phyloP scores from a whole-genome alignment of 2,113 vertebrate species.

The Chitala chitala region DNA sequence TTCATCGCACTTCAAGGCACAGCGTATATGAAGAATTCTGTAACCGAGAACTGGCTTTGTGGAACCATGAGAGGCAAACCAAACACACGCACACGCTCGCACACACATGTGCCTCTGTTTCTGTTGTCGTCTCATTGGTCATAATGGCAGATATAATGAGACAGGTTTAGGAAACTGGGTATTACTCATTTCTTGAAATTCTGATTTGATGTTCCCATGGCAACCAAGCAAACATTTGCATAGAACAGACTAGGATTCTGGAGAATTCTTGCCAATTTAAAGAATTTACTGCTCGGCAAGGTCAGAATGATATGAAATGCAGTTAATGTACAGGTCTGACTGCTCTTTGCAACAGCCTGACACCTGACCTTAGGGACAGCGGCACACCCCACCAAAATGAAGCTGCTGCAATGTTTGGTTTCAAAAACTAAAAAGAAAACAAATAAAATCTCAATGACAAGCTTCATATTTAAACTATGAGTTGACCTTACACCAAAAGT shows the following conservation, averaged over 20 bases:
- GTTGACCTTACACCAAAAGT: too few relatives aligned
- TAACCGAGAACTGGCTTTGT: background rate
- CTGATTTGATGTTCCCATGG: slow-evolving; percentile 11
- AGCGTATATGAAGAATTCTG: background rate
- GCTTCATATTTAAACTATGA: too few relatives aligned
- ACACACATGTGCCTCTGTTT: background rate
- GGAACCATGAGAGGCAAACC: background rate
- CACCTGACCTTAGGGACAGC: too few relatives aligned
- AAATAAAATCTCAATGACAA: too few relatives aligned
- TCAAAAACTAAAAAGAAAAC: too few relatives aligned
- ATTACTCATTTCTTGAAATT: background rate
- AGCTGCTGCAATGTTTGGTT: too few relatives aligned
- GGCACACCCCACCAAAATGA: too few relatives aligned
- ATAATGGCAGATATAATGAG: slow-evolving; percentile 16
- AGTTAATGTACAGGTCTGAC: too few relatives aligned
- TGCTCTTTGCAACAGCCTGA: too few relatives aligned
- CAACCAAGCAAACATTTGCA: slow-evolving; percentile 2
- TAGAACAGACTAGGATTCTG: background rate
- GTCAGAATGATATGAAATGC: too few relatives aligned
- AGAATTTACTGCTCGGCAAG: too few relatives aligned
- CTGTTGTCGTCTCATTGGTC: background rate
- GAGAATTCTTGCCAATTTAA: background rate
- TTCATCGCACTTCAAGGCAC: slow-evolving; percentile 10
- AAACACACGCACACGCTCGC: background rate
- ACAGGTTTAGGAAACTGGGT: background rate